Conservation (phyloP, 2,797 vertebrate species). For the Sciurus carolinensis region DNA sequence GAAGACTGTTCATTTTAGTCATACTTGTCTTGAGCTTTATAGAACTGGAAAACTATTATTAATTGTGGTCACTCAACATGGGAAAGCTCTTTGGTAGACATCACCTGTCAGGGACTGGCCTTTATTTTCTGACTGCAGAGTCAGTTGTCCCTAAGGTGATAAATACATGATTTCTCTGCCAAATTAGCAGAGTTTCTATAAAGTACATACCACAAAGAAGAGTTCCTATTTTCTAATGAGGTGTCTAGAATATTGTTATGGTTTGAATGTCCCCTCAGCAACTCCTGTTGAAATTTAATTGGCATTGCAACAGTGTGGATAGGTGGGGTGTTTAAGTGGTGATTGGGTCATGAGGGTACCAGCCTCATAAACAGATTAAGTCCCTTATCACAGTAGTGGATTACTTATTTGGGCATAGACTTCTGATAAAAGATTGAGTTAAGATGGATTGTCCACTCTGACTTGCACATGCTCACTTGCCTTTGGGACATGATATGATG, state of each 20-base stretch:
- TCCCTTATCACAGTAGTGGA: neutral
- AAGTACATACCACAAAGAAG: neutral
- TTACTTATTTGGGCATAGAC: too few relatives aligned
- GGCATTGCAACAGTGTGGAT: too few relatives aligned
- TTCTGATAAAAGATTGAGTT: neutral
- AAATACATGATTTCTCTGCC: neutral
- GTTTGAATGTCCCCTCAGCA: neutral
- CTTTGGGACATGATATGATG: neutral
- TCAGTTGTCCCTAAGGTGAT: neutral
- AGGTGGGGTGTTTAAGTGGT: neutral
- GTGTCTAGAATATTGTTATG: neutral
- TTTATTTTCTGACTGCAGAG: conserved; percentile 43
- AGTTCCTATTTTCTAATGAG: neutral
- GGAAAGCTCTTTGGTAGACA: neutral
- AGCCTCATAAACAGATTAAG: neutral
- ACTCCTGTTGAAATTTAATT: neutral
- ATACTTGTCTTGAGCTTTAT: conserved; percentile 61
- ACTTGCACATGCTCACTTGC: neutral
- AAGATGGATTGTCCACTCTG: neutral
- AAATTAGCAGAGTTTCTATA: conserved; percentile 9
- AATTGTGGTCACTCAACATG: neutral
- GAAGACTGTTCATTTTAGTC: conserved; percentile 57
- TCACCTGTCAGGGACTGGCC: neutral
- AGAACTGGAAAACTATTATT: conserved; percentile 62
- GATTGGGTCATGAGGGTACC: neutral